Evolutionary conservation across 1,140 invertebrate species (phyloP).

Genomic region (Drosophila bifasciata): DNA sequence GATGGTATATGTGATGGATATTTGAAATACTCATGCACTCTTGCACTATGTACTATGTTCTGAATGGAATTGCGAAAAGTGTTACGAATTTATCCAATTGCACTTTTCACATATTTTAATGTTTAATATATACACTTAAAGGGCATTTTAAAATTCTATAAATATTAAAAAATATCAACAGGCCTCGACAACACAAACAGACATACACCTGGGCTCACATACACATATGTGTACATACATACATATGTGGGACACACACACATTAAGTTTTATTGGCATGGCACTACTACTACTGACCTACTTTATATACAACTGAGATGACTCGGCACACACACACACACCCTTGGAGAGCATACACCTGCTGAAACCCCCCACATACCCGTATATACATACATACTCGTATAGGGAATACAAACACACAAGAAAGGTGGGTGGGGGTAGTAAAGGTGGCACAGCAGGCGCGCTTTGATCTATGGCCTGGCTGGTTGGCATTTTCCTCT

Average conservation of each 20-base stretch:
- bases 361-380: slow-evolving; percentile 34
- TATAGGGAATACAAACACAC: slow-evolving; percentile 41
- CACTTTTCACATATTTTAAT: slow-evolving; percentile 49
- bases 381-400: background rate
- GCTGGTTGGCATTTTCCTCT: slow-evolving; percentile 36
- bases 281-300: slow-evolving; percentile 70
- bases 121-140: slow-evolving; percentile 69
- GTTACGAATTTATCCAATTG: slow-evolving; percentile 29
- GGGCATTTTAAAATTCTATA: slow-evolving; percentile 77
- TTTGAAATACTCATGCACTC: background rate
- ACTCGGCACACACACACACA: slow-evolving; percentile 30
- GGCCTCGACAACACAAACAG: slow-evolving; percentile 41
- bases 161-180: slow-evolving; percentile 83
- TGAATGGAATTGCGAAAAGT: slow-evolving; percentile 7
- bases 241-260: slow-evolving; percentile 5
- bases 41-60: background rate
- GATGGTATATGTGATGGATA: no score
- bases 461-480: slow-evolving; percentile 72
- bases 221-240: background rate
- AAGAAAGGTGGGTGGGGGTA: slow-evolving; percentile 7
- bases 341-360: slow-evolving; percentile 49
- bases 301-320: slow-evolving; percentile 60
- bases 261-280: slow-evolving; percentile 79
- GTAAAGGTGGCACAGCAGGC: slow-evolving; percentile 57
- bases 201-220: slow-evolving; percentile 20